Evolutionary conservation across 1,140 invertebrate species (phyloP).

Genomic region (Asobara japonica): DNA sequence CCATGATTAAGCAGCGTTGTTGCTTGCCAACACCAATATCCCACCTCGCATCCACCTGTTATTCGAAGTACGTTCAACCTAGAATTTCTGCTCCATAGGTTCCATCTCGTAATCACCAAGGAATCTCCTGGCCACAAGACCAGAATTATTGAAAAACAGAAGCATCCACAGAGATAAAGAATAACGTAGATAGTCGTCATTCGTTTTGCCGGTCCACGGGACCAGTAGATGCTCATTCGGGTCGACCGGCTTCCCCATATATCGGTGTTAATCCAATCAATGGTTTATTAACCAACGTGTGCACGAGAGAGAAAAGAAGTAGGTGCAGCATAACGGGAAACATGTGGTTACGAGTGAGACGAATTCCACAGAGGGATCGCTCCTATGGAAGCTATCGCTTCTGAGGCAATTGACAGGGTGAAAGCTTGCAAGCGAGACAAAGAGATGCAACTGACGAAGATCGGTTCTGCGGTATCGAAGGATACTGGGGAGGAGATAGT

Average conservation of each 20-base stretch:
- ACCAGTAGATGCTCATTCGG: constrained; percentile 39
- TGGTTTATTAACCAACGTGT: constrained; percentile 61
- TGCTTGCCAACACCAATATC: too few relatives aligned
- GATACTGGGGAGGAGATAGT: constrained; percentile 28
- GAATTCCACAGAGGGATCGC: constrained; percentile 42
- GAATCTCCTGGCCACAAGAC: neutral
- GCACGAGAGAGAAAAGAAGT: constrained; percentile 42
- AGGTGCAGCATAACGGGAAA: constrained; percentile 16
- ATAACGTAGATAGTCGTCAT: neutral
- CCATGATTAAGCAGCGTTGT: too few relatives aligned
- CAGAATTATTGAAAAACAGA: neutral
- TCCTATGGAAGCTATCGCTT: neutral
- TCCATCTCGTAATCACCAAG: neutral
- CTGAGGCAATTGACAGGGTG: neutral
- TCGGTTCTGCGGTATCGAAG: constrained; percentile 25
- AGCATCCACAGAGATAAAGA: neutral
- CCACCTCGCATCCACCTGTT: too few relatives aligned
- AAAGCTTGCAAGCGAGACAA: constrained; percentile 34
- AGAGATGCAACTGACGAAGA: constrained; percentile 13
- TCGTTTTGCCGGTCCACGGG: neutral
- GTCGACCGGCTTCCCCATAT: constrained; percentile 44
- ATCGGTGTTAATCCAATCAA: constrained; percentile 64
- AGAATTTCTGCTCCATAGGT: neutral
- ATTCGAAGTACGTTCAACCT: too few relatives aligned
- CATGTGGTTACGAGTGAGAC: constrained; percentile 26